Conservation (phyloP, 2,797 vertebrate genomes). For the Carduelis carduelis region DNA sequence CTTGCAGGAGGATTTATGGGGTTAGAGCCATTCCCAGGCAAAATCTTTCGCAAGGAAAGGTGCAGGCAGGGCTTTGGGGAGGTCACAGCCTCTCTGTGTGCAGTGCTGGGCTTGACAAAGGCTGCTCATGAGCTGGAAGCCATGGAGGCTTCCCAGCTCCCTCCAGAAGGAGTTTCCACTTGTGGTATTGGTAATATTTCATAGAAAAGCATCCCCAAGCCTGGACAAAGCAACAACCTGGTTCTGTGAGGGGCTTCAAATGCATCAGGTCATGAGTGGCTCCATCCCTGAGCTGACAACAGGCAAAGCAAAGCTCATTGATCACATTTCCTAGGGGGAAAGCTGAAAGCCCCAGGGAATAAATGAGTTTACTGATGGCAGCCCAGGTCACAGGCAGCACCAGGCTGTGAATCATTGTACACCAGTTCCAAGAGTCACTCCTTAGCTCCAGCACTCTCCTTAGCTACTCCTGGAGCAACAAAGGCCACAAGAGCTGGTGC, state of each 20-base stretch:
- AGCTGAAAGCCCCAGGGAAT: not conserved
- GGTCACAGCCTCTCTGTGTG: not conserved
- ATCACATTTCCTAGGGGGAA: not conserved
- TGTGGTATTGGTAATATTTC: not conserved
- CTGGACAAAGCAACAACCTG: not conserved
- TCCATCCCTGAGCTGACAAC: not conserved
- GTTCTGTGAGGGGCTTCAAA: not conserved
- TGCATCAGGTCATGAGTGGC: not conserved
- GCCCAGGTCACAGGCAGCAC: not conserved
- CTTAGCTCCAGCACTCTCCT: not conserved
- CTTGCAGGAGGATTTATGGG: not conserved
- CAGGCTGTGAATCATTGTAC: not conserved
- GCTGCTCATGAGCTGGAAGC: not conserved
- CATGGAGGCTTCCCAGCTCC: not conserved
- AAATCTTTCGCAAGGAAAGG: not conserved
- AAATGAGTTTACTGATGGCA: not conserved
- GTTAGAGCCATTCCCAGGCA: not conserved
- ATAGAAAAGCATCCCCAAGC: not conserved
- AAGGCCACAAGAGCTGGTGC: not conserved
- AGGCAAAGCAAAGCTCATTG: not conserved
- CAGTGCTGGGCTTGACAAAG: not conserved
- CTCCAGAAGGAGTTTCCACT: not conserved
- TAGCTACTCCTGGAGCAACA: not conserved
- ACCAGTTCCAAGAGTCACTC: not conserved
- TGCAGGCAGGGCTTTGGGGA: not conserved